Evolutionary conservation across 1,140 invertebrate species (phyloP).

Genomic region (Brevipalpus yothersi): DNA sequence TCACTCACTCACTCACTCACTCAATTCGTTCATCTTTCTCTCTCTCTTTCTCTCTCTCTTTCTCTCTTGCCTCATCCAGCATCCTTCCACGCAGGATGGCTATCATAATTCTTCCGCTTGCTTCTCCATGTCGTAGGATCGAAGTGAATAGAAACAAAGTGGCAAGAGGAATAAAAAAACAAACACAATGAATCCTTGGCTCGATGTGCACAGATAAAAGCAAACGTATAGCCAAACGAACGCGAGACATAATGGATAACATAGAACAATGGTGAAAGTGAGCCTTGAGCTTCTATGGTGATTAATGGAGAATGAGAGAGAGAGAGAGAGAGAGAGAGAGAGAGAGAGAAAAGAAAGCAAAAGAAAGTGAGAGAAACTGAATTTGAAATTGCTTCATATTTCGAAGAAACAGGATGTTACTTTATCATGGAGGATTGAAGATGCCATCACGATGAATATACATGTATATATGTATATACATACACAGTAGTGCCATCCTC

Average conservation of each 20-base stretch:
- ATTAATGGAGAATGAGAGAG: background rate
- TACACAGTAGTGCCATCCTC: background rate
- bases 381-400: background rate
- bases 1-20: too few species aligned
- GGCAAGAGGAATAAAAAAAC: background rate
- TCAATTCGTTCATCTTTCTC: too few species aligned
- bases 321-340: background rate
- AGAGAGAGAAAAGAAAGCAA: background rate
- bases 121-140: background rate
- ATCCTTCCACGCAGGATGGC: background rate
- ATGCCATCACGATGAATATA: background rate
- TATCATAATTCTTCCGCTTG: background rate
- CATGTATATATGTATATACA: background rate
- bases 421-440: background rate
- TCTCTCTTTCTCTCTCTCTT: too few species aligned
- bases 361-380: background rate
- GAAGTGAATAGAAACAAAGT: background rate
- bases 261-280: background rate
- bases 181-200: background rate
- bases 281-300: background rate
- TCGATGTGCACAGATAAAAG: background rate
- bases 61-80: too few species aligned
- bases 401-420: background rate
- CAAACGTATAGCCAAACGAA: too few species aligned
- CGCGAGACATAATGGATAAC: too few species aligned